A percentile compares a stretch with the other conserved stretches of the same genome.
phyloP scores from a whole-genome alignment of 2,888 invertebrate genomes.

The Pteria penguin region DNA sequence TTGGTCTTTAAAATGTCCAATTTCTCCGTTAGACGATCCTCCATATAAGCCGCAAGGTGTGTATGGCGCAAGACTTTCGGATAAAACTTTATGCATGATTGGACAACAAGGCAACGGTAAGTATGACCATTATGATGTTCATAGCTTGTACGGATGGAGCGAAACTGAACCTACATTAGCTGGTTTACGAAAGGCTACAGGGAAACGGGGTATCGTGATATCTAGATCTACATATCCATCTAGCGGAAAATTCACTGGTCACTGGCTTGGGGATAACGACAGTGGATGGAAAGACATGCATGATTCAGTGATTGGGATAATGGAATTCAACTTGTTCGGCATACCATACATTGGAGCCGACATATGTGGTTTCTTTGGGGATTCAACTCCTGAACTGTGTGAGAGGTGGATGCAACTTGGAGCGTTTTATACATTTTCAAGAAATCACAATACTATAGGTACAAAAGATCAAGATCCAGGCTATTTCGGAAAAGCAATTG shows the following conservation, averaged over 20 bases:
- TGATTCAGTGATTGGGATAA: slow-evolving; percentile 82
- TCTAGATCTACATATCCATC: slow-evolving; percentile 77
- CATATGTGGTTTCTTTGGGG: slow-evolving; percentile 75
- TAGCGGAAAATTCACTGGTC: slow-evolving; percentile 70
- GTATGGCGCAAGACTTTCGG: slow-evolving; percentile 58
- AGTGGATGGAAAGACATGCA: slow-evolving; percentile 79
- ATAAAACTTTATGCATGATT: slow-evolving; percentile 76
- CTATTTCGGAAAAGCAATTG: slow-evolving; percentile 66
- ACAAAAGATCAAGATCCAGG: slow-evolving; percentile 73
- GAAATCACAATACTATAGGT: slow-evolving; percentile 73
- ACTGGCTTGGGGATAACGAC: slow-evolving; percentile 78
- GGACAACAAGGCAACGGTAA: slow-evolving; percentile 77
- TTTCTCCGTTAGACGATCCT: slow-evolving; percentile 68
- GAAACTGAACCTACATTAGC: slow-evolving; percentile 87
- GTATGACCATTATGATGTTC: slow-evolving; percentile 76
- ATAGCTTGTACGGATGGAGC: slow-evolving; percentile 80
- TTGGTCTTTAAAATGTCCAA: slow-evolving; percentile 76
- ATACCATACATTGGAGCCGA: slow-evolving; percentile 84
- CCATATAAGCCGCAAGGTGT: slow-evolving; percentile 70
- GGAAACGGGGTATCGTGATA: slow-evolving; percentile 83
- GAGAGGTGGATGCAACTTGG: slow-evolving; percentile 78
- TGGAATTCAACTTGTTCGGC: slow-evolving; percentile 89
- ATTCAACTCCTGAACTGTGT: slow-evolving; percentile 70
- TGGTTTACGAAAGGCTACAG: slow-evolving; percentile 63
- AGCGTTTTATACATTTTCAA: slow-evolving; percentile 76